Conservation (phyloP, 2,797 vertebrate genomes). For the Coracias cyanogaster region DNA sequence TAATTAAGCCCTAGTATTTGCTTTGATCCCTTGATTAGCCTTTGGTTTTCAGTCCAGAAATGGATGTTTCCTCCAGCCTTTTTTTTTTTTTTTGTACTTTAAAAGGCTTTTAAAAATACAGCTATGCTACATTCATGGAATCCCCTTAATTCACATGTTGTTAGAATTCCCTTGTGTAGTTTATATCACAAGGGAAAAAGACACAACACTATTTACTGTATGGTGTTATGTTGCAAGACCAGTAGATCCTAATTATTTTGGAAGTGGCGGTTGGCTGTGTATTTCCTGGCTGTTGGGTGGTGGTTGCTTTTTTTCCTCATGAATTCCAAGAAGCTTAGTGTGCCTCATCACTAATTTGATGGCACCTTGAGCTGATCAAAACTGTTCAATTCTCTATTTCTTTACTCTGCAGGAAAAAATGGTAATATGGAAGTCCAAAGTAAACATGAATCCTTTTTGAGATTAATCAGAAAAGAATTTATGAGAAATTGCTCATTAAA, state of each 20-base stretch:
- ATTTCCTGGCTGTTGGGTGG: not conserved
- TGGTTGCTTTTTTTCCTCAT: not conserved
- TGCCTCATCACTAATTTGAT: not conserved
- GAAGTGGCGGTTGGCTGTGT: not conserved
- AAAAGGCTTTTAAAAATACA: not conserved
- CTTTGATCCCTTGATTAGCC: not conserved
- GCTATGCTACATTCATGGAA: accelerated
- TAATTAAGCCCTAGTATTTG: not conserved
- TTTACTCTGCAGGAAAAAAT: not conserved
- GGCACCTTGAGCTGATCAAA: not conserved
- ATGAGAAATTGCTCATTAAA: not conserved
- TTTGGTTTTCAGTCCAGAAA: not conserved
- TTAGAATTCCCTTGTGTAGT: too few relatives aligned
- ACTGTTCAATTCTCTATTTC: not conserved
- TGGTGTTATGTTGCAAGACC: accelerated
- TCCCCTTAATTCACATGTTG: not conserved
- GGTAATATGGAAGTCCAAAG: not conserved
- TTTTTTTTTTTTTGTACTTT: not conserved
- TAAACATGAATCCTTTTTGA: not conserved
- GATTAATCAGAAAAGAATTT: not conserved
- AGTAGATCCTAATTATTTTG: not conserved
- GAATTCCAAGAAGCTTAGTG: not conserved
- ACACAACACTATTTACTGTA: not conserved
- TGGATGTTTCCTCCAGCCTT: not conserved
- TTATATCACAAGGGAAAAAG: not conserved